Conservation (phyloP, 2,888 invertebrate species). For the Drepanosiphum platanoidis region DNA sequence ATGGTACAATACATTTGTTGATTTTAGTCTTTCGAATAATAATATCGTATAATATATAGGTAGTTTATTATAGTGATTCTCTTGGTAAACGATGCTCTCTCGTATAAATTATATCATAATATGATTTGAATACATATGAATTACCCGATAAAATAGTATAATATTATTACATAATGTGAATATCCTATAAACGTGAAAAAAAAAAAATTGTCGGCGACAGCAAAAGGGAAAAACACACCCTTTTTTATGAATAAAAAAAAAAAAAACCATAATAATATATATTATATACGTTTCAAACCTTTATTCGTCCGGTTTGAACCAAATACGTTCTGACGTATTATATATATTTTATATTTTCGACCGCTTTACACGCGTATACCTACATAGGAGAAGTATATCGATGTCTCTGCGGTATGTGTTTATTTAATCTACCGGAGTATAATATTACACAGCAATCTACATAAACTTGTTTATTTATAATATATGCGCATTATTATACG, state of each 20-base stretch:
- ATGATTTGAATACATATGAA: too few species aligned
- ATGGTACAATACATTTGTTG: too few species aligned
- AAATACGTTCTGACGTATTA: constrained; percentile 5
- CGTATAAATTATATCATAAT: too few species aligned
- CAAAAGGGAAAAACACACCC: neutral
- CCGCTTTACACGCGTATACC: neutral
- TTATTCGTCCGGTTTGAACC: constrained; percentile 5
- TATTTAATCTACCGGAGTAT: constrained; percentile 40
- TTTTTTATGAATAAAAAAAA: constrained; percentile 23
- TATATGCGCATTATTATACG: constrained; percentile 27
- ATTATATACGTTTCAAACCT: neutral
- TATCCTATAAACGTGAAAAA: too few species aligned
- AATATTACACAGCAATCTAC: constrained; percentile 38
- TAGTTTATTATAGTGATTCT: too few species aligned
- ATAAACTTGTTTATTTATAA: constrained; percentile 45
- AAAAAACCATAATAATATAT: neutral
- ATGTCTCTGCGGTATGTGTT: neutral
- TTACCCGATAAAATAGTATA: neutral
- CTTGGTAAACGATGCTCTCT: too few species aligned
- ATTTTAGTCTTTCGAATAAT: too few species aligned
- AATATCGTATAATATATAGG: too few species aligned
- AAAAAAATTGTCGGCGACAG: neutral
- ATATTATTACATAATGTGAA: neutral
- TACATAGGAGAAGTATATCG: constrained; percentile 15
- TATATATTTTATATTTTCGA: neutral